phyloP scores from a whole-genome alignment of 2,797 vertebrate species.

The Melanotaenia trifasciata region DNA sequence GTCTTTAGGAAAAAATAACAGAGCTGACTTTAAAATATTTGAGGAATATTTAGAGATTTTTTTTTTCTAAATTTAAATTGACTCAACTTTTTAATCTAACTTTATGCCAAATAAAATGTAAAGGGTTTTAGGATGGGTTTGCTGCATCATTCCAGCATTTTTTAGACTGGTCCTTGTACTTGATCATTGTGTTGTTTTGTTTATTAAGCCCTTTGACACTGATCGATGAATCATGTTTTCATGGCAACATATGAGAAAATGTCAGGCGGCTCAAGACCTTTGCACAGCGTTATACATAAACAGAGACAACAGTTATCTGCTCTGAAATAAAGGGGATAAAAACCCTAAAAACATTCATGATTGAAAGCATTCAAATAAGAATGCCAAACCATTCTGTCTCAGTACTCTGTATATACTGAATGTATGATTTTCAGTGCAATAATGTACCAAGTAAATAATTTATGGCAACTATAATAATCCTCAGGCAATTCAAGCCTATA shows the following conservation, averaged over 20 bases:
- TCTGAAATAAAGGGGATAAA: constrained; percentile 13
- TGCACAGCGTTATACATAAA: not conserved
- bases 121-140: not conserved
- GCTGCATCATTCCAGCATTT: not conserved
- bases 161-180: not conserved
- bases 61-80: too few relatives aligned
- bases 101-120: not conserved
- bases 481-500: constrained; percentile 45
- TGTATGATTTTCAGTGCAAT: constrained; percentile 33
- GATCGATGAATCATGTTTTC: not conserved
- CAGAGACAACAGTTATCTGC: constrained; percentile 1
- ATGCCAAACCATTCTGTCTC: constrained; percentile 2
- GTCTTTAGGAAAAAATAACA: not conserved
- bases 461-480: constrained; percentile 32
- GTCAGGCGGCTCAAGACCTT: not conserved
- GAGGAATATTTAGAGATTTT: too few relatives aligned
- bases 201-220: not conserved
- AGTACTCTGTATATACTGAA: constrained; percentile 11
- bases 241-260: not conserved
- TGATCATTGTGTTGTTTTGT: not conserved
- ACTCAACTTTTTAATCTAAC: not conserved
- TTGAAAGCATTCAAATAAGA: constrained; percentile 21
- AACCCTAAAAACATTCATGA: not conserved
- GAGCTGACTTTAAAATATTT: not conserved
- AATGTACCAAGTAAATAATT: constrained; percentile 56